Base-by-base conservation (phyloP, 2,888 invertebrate species). In the Dascillus cervinus region DNA sequence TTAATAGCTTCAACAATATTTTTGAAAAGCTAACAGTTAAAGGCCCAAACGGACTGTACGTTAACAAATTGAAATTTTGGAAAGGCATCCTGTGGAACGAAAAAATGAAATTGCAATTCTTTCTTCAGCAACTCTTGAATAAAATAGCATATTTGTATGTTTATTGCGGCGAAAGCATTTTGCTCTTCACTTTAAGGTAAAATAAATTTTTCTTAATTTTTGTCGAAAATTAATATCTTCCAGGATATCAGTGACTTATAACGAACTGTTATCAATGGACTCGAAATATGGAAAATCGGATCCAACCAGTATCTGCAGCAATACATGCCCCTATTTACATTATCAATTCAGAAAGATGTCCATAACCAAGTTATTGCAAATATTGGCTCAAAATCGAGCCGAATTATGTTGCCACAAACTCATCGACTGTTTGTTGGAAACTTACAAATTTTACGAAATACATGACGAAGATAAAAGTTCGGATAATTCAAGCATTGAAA, bases 351-450 rank as follows among this genome's bases (percentile, higher is more conserved):
- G 80, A 56, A 75, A 77, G 43, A 71, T 88, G 13, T 80, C 86
- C 3, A 71, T 85, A 26, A 79, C 81, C 1, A 75, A 76, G 58
- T 71, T 88, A 37, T 67, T 88, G 12, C 84, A 87, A 71, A 81
- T 82, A 23, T 55, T 82, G 40, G 75, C 81, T 0, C 75, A 75
- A 50, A 77, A 78, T 45, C 71, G 79, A 23, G 79, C 79, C 0
- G 82, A 82, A 61, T 65, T 75, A 14, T 79, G 79, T 50, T 80
- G 81, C 47, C 77, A 79, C 43, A 74, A 78, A 35, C 64, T 83
- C n/a, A 79, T 82, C 25, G 78, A 78, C 52, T 78, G 79, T 50
- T 61, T 82, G 22, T 66, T 82, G 32, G 73, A 75, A 32, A 78
- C 76, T 47, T 82, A 80, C 55, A 72, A 73, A 43, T 71, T 72